Percentiles rank a stretch among this genome's conserved stretches.
Evolutionary conservation across 2,888 invertebrate genomes (phyloP).

Genomic region (Drosophila maculinotata): DNA sequence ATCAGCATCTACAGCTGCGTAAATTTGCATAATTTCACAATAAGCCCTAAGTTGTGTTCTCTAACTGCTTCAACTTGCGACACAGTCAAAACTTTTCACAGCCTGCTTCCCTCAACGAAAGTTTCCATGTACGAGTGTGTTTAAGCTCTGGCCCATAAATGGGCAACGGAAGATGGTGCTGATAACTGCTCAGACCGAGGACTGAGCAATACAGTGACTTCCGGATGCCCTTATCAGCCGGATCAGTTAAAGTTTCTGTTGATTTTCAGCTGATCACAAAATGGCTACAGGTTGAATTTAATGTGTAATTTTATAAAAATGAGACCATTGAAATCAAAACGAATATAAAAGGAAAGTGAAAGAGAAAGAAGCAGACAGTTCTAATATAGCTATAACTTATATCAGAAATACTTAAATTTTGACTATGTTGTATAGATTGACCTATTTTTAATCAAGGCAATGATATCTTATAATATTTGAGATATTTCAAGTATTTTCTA

Average conservation of each 20-base stretch:
- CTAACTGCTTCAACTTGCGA: conserved; percentile 33
- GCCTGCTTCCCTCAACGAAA: background rate
- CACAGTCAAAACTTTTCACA: conserved; percentile 27
- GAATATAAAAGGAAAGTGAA: too few relatives aligned
- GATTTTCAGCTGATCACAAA: background rate
- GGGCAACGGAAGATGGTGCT: background rate
- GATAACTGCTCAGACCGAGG: too few relatives aligned
- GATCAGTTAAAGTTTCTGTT: background rate
- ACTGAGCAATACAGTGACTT: background rate
- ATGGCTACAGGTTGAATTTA: too few relatives aligned
- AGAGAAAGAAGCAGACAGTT: too few relatives aligned
- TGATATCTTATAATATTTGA: too few relatives aligned
- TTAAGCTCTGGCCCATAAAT: background rate
- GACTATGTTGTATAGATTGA: too few relatives aligned
- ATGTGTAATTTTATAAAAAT: too few relatives aligned
- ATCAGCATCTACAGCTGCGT: conserved; percentile 49
- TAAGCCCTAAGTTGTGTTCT: conserved; percentile 52
- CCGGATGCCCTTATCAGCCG: background rate
- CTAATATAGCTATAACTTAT: too few relatives aligned
- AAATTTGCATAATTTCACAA: conserved; percentile 69
- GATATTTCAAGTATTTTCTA: too few relatives aligned
- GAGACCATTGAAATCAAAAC: too few relatives aligned
- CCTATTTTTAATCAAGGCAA: too few relatives aligned
- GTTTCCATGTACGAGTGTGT: conserved; percentile 2
- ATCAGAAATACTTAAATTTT: too few relatives aligned